Percentiles rank a stretch among this genome's conserved stretches.
Evolutionary conservation across 2,888 invertebrate species (phyloP).

Genomic region (Caenorhabditis sp.): DNA sequence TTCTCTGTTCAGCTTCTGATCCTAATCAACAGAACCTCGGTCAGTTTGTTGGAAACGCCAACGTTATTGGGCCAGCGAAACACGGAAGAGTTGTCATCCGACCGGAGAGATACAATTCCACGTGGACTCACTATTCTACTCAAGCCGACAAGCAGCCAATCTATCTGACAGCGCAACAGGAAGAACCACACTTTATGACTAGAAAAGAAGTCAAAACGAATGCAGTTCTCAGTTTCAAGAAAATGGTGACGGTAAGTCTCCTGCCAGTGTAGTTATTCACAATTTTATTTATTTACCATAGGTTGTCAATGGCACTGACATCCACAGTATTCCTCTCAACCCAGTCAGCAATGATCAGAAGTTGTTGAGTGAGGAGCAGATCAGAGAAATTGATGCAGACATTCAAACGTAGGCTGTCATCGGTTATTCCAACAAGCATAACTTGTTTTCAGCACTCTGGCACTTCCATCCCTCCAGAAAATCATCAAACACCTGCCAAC

Average conservation of each 20-base stretch:
- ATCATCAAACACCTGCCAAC: conserved; percentile 21
- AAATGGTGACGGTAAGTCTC: conserved; percentile 35
- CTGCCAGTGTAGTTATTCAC: background rate
- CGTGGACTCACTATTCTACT: conserved; percentile 48
- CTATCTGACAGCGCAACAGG: conserved; percentile 25
- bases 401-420: conserved; percentile 21
- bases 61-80: conserved; percentile 6
- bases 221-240: conserved; percentile 34
- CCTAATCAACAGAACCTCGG: conserved; percentile 30
- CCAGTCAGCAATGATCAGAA: conserved; percentile 26
- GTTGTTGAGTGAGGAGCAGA: conserved; percentile 23
- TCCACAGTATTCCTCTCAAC: conserved; percentile 22
- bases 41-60: conserved; percentile 8
- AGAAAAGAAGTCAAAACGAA: conserved; percentile 22
- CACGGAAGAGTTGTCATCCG: conserved; percentile 37
- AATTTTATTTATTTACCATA: background rate
- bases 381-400: conserved; percentile 24
- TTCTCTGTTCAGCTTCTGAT: conserved; percentile 24
- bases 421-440: background rate
- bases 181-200: conserved; percentile 29
- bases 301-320: conserved; percentile 1
- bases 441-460: conserved; percentile 15
- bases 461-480: conserved; percentile 23
- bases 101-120: conserved; percentile 54
- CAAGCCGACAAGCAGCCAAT: conserved; percentile 30